Percentiles rank a stretch among this genome's conserved stretches.
phyloP scores from a whole-genome alignment of 2,113 vertebrate genomes.

The Heliornis fulica region DNA sequence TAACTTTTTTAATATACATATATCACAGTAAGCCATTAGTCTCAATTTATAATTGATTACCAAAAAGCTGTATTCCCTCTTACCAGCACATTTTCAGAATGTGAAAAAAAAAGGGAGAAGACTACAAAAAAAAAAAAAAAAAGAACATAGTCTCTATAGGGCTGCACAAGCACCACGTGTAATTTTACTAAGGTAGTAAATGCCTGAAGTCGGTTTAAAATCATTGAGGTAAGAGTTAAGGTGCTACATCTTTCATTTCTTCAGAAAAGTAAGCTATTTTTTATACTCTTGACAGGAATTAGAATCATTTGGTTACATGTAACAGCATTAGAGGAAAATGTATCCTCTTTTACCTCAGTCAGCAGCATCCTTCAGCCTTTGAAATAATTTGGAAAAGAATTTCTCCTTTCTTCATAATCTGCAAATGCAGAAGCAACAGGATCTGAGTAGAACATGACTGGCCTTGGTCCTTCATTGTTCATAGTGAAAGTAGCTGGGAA shows the following conservation, averaged over 20 bases:
- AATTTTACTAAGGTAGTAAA: neutral
- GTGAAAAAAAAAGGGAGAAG: neutral
- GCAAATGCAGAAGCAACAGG: slow-evolving; percentile 67
- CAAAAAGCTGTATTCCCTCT: neutral
- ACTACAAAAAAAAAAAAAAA: neutral
- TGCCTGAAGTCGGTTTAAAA: neutral
- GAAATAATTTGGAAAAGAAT: slow-evolving; percentile 32
- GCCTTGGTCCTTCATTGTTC: slow-evolving; percentile 51
- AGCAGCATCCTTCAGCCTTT: slow-evolving; percentile 40
- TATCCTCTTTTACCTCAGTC: slow-evolving; percentile 26
- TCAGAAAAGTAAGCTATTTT: neutral
- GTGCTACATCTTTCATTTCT: neutral
- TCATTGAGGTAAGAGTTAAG: neutral
- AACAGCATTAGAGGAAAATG: neutral
- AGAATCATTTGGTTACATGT: neutral
- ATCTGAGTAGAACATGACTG: slow-evolving; percentile 56
- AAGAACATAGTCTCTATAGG: neutral
- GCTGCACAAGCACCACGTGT: neutral
- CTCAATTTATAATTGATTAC: neutral
- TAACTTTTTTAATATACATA: neutral
- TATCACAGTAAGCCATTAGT: neutral
- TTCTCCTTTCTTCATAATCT: slow-evolving; percentile 72
- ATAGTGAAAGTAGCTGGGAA: slow-evolving; percentile 46
- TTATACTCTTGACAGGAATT: neutral
- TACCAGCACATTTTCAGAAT: neutral